Conservation (phyloP, 2,113 vertebrate species). For the Beaufortia kweichowensis region DNA sequence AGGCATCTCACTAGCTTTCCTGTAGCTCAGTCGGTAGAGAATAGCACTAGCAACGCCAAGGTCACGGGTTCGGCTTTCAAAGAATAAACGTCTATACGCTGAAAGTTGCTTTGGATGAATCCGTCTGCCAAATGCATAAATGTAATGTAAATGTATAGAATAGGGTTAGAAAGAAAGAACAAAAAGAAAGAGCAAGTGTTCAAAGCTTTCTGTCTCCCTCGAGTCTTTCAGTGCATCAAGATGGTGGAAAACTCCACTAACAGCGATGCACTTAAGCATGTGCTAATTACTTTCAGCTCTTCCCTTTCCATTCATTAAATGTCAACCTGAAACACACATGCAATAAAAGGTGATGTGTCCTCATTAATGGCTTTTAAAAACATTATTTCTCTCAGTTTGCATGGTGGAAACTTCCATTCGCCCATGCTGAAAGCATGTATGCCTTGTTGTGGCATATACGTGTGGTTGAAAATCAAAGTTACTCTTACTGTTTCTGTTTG, state of each 20-base stretch:
- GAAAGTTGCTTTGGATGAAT: too few relatives aligned
- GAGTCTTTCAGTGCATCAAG: not conserved
- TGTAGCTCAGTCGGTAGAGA: too few relatives aligned
- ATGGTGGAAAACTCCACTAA: conserved; percentile 19
- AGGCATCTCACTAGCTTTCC: too few relatives aligned
- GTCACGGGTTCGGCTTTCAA: too few relatives aligned
- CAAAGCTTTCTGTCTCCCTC: not conserved
- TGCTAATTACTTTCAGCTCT: conserved; percentile 29
- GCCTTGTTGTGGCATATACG: not conserved
- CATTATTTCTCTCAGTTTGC: not conserved
- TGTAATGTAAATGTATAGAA: too few relatives aligned
- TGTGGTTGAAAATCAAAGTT: not conserved
- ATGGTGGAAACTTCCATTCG: not conserved
- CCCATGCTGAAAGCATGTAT: not conserved
- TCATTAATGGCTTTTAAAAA: conserved; percentile 12
- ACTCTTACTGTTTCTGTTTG: not conserved
- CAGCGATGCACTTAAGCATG: conserved; percentile 13
- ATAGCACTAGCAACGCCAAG: too few relatives aligned
- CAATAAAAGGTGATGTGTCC: conserved; percentile 21
- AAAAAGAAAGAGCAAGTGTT: not conserved
- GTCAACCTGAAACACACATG: conserved; percentile 5
- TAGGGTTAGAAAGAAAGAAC: too few relatives aligned
- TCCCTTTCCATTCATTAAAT: conserved; percentile 35
- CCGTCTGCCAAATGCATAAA: too few relatives aligned
- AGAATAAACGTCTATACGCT: too few relatives aligned